Evolutionary conservation across 37 sponge, comb jelly and placozoan species (phyloP).

Genomic region (Petrosia ficiformis): DNA sequence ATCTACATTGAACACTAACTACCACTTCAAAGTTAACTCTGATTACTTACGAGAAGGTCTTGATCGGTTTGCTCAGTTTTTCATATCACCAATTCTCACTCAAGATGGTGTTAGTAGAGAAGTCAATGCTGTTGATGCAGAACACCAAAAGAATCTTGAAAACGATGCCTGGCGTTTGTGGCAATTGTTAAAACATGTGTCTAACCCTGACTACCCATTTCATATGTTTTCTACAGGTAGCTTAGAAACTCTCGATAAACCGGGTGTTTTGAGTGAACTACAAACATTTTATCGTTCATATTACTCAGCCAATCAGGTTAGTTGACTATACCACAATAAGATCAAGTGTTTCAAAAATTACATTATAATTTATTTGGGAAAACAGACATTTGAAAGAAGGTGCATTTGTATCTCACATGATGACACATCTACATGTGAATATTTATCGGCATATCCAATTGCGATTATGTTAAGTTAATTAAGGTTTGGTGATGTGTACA

Average conservation of each 20-base stretch:
- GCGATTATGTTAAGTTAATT: too few species aligned
- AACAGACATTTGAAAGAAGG: too few species aligned
- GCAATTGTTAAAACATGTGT: conserved; percentile 71
- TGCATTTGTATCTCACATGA: too few species aligned
- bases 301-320: conserved; percentile 74
- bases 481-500: too few species aligned
- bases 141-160: conserved; percentile 71
- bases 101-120: conserved; percentile 51
- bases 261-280: conserved; percentile 28
- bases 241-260: conserved; percentile 57
- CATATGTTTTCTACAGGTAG: conserved; percentile 60
- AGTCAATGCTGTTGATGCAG: conserved; percentile 86
- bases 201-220: conserved; percentile 68
- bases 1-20: conserved; percentile 87
- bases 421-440: not conserved
- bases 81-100: conserved; percentile 79
- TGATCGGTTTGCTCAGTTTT: conserved; percentile 88
- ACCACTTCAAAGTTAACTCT: conserved; percentile 65
- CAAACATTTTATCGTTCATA: conserved; percentile 30
- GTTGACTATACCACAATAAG: not conserved
- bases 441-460: not conserved
- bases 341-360: too few species aligned
- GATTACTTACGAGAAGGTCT: conserved; percentile 66
- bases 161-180: conserved; percentile 65
- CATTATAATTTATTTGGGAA: too few species aligned